A percentile compares a stretch with the other conserved stretches of the same genome.
phyloP scores from a whole-genome alignment of 2,888 invertebrate genomes.

The Muscina levida region DNA sequence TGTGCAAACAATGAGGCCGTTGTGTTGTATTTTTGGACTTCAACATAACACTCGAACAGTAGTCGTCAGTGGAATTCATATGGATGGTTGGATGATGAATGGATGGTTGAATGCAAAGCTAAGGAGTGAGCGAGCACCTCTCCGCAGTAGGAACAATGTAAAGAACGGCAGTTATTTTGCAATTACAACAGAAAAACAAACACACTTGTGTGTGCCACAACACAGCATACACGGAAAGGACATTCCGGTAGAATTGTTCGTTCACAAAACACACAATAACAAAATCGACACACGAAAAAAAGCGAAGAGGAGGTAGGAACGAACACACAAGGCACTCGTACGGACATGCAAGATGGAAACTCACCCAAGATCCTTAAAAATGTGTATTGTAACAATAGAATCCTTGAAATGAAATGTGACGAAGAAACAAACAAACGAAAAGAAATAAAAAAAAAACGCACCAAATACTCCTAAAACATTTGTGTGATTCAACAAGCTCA shows the following conservation, averaged over 20 bases:
- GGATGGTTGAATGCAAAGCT: neutral
- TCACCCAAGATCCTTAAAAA: constrained; percentile 34
- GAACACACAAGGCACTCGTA: neutral
- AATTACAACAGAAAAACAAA: constrained; percentile 63
- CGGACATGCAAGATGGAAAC: neutral
- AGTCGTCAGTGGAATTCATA: too few relatives aligned
- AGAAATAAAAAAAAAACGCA: constrained; percentile 28
- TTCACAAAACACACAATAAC: neutral
- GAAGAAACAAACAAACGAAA: constrained; percentile 20
- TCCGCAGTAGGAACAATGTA: neutral
- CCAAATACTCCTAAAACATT: constrained; percentile 53
- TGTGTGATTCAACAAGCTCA: constrained; percentile 64
- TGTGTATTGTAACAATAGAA: constrained; percentile 21
- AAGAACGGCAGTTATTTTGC: constrained; percentile 51
- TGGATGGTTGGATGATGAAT: too few relatives aligned
- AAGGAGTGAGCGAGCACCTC: neutral
- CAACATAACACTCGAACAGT: too few relatives aligned
- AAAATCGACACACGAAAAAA: neutral
- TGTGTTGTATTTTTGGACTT: too few relatives aligned
- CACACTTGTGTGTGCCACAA: constrained; percentile 55
- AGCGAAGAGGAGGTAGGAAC: neutral
- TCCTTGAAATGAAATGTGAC: neutral
- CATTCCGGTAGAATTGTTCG: constrained; percentile 48
- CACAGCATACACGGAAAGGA: constrained; percentile 31
- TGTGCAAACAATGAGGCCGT: too few relatives aligned